Evolutionary conservation across 2,797 vertebrate genomes (phyloP), one percentile per base, ranked within the genome.

Genomic region (Arctocebus calabarensis): DNA sequence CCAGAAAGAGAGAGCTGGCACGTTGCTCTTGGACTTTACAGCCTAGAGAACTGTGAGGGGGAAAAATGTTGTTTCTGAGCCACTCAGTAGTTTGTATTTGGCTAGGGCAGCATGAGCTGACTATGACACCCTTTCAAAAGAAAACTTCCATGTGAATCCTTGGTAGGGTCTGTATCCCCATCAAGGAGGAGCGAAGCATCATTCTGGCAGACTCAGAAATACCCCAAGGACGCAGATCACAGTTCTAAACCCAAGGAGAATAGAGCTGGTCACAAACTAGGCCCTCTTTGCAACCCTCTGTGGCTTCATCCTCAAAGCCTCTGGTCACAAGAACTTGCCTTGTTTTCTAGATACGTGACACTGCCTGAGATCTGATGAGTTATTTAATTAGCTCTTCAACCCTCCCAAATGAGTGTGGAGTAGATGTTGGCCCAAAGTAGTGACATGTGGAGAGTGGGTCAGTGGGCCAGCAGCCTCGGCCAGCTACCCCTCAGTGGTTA

Each of bases 281-380:
- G 23, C 25, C 6, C 0, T 45, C 34, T 62, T 57, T 55, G 43
- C 37, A 68, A 5, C 37, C 61, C 11, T 6, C 12, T 45, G 27
- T 22, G 55, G 48, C 13, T 32, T 3, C 7, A 40, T 7, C 71
- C 9, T 22, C n/a, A 11, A 9, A 43, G 85, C 40, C 70, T 66
- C 29, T 40, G 82, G 52, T 29, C 0, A 0, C 0, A 17, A 45
- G 25, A 61, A 23, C 61, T n/a, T 34, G 23, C 0, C n/a, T 45
- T 37, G 25, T 84, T 73, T 78, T 70, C 90, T 32, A n/a, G 34
- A 23, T 43, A 13, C 2, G 0, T 20, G 13, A 25, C 45, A 22
- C 32, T 48, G 6, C 1, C 0, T 23, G 20, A 29, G 43, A 64
- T 23, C 23, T 10, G 37, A 52, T 4, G 43, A 78, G 45, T 17